A percentile compares a stretch with the other conserved stretches of the same genome.
phyloP scores from a whole-genome alignment of 2,797 vertebrate species.

The Tapera naevia region DNA sequence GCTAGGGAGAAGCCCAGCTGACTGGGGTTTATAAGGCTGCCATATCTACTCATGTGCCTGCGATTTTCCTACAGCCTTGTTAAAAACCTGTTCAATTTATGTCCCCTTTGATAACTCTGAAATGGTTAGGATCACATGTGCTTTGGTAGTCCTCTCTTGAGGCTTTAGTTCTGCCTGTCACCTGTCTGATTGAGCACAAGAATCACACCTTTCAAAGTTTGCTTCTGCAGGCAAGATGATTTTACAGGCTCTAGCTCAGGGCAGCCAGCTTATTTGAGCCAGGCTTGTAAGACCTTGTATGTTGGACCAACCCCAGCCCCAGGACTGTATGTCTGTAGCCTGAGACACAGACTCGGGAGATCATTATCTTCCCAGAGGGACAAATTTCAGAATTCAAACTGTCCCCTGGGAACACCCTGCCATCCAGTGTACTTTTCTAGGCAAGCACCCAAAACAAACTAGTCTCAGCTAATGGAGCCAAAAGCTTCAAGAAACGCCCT shows the following conservation, averaged over 20 bases:
- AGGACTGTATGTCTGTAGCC: neutral
- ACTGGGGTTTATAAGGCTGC: neutral
- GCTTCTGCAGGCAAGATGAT: neutral
- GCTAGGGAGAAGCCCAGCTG: neutral
- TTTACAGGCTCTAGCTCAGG: neutral
- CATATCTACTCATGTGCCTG: neutral
- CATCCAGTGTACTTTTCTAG: neutral
- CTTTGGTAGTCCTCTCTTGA: neutral
- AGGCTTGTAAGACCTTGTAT: neutral
- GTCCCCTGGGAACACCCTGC: neutral
- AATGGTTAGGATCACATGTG: neutral
- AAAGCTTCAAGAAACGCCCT: neutral
- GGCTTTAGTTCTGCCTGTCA: neutral
- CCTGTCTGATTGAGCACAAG: neutral
- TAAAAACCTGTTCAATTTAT: neutral
- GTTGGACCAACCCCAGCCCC: neutral
- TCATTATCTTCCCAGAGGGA: neutral
- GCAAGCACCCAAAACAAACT: neutral
- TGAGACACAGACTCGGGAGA: neutral
- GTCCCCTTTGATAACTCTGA: neutral
- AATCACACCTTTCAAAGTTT: neutral
- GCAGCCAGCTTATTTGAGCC: neutral
- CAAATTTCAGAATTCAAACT: neutral
- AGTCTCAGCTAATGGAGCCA: neutral
- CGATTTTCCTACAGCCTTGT: neutral